Percentiles rank a stretch among this genome's conserved stretches.
These are phyloP conservation scores for Podocnemis expansa DNA, from an alignment of 2,113 vertebrate genomes.

Conservation along the genomic window DNA sequence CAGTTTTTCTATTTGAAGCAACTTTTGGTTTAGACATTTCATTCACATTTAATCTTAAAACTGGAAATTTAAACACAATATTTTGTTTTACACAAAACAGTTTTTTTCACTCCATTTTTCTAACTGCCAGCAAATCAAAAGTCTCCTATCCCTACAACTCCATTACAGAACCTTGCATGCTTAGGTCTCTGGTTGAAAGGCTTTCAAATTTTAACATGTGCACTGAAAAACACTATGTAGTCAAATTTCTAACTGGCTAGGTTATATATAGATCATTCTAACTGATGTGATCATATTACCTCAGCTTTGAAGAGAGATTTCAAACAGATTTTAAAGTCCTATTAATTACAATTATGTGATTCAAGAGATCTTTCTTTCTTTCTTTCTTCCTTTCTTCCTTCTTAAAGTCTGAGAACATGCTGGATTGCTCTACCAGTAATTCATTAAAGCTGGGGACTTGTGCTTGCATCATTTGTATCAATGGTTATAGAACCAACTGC, in stretches of 20 bases:
- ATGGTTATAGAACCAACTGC: neutral
- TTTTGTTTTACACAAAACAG: no score
- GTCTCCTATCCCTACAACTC: neutral
- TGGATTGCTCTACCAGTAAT: neutral
- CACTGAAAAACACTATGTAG: conserved; percentile 47
- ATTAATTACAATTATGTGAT: conserved; percentile 12
- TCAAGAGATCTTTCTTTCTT: neutral
- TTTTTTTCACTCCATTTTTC: no score
- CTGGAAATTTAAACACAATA: no score
- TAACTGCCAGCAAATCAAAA: neutral
- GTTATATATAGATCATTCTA: neutral
- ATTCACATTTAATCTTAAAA: no score
- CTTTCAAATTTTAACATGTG: conserved; percentile 23
- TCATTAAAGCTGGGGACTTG: neutral
- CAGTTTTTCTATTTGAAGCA: no score
- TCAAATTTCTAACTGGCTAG: conserved; percentile 21
- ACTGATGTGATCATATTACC: neutral
- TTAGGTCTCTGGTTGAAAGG: neutral
- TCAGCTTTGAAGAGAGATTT: conserved; percentile 21
- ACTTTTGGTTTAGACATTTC: no score
- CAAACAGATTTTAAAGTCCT: conserved; percentile 16
- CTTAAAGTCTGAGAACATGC: neutral
- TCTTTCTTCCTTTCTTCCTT: neutral
- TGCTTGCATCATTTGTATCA: neutral
- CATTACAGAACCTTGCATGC: conserved; percentile 15